Evolutionary conservation across 2,797 vertebrate species (phyloP), one percentile per base, ranked within the genome.

Genomic region (Melanotaenia trifasciata): DNA sequence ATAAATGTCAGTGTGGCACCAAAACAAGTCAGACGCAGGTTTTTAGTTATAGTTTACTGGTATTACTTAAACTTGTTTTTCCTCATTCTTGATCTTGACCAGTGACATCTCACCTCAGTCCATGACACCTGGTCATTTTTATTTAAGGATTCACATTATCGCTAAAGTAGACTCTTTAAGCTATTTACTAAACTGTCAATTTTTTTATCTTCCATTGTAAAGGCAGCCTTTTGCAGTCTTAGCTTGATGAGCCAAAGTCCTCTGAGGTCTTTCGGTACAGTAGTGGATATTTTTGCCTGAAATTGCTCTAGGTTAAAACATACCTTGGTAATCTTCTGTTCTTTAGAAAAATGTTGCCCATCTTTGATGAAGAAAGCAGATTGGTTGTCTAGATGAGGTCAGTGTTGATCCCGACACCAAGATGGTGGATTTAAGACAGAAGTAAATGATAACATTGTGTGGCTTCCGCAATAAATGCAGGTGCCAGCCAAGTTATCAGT

Each of bases 401-500:
- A 11, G 47, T 22, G 47, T 22, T 8, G 2, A 10, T 22, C 47
- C 10, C 10, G 47, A 14, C 11, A 8, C 58, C 0, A 13, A 53
- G 51, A 47, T 45, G 12, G 35, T 5, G 13, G 51, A 16, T 30
- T 54, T 16, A 18, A 6, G 1, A 11, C 12, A 53, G 35, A 0
- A 71, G 20, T 58, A 43, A 45, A 50, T 30, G 32, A 22, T 6
- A 30, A 50, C n/a, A 43, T 70, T 63, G 22, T 45, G 20, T n/a
- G 20, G 20, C 45, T n/a, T 47, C 20, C 16, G 20, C 45, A 32
- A 1, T 66, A 28, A 64, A 45, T 58, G 64, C 51, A 71, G 72
- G 47, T 67, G 66, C 38, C 12, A 14, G n/a, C 33, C 56, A 35
- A 20, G 60, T 62, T 28, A 60, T 68, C 59, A 28, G 56, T 68